Evolutionary conservation across 2,797 vertebrate species (phyloP).

Genomic region (Phrynocephalus forsythii): DNA sequence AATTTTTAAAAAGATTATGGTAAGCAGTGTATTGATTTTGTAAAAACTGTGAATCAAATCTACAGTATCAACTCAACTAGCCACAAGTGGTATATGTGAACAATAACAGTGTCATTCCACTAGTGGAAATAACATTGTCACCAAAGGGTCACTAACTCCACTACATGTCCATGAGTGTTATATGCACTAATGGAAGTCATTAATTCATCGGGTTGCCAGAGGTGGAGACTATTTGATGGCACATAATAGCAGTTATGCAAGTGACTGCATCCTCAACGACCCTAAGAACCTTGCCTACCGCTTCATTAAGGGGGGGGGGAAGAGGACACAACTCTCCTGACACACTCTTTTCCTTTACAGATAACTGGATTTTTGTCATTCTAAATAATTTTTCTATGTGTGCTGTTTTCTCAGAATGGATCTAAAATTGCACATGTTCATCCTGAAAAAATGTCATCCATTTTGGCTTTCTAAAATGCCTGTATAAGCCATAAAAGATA

Average conservation of each 20-base stretch:
- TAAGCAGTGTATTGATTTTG: too few species aligned
- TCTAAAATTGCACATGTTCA: constrained; percentile 13
- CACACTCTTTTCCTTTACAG: neutral
- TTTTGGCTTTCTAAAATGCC: constrained; percentile 28
- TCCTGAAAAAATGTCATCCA: neutral
- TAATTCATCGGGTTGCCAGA: too few species aligned
- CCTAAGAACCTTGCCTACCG: neutral
- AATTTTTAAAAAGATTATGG: neutral
- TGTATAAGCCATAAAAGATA: constrained; percentile 26
- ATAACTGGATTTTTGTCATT: neutral
- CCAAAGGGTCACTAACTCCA: too few species aligned
- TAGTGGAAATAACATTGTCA: too few species aligned
- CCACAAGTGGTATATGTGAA: neutral
- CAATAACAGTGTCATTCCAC: neutral
- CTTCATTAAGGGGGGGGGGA: neutral
- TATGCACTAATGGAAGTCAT: too few species aligned
- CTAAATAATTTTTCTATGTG: neutral
- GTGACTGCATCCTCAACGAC: neutral
- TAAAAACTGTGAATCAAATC: too few species aligned
- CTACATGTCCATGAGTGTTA: too few species aligned
- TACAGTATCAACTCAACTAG: too few species aligned
- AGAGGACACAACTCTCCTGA: neutral
- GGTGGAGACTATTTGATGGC: too few species aligned
- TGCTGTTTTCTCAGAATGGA: neutral
- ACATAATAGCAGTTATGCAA: neutral